These are phyloP conservation scores for Erythrocercus mccallii DNA, from an alignment of 2,113 vertebrate species.

Conservation along the genomic window DNA sequence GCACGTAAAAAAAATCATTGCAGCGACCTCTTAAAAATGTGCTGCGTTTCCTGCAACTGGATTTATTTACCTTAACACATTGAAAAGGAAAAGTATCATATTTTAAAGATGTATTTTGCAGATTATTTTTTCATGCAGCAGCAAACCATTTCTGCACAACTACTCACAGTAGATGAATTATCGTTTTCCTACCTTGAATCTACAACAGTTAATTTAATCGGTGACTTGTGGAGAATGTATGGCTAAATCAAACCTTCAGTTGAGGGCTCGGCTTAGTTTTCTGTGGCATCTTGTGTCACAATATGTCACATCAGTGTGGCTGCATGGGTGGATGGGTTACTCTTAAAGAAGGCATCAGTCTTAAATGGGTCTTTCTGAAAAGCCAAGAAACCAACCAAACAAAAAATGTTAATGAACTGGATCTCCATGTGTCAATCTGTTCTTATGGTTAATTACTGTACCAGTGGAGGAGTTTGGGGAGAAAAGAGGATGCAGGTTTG, in stretches of 20 bases:
- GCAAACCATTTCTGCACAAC: background rate
- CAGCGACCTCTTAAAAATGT: background rate
- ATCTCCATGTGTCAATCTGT: background rate
- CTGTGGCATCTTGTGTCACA: conserved; percentile 53
- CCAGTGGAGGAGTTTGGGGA: background rate
- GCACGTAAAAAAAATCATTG: background rate
- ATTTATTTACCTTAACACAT: background rate
- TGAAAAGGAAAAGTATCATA: background rate
- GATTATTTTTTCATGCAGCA: background rate
- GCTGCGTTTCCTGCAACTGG: background rate
- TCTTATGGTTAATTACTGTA: conserved; percentile 33
- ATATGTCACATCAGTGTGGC: conserved; percentile 42
- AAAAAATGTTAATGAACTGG: conserved; percentile 21
- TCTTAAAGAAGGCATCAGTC: conserved; percentile 10
- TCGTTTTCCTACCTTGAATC: background rate
- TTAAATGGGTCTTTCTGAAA: background rate
- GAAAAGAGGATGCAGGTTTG: background rate
- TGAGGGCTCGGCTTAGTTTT: conserved; percentile 29
- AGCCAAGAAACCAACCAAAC: background rate
- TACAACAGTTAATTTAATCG: conserved; percentile 40
- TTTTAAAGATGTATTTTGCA: background rate
- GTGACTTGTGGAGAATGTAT: conserved; percentile 34
- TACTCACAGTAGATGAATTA: background rate
- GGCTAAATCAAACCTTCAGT: conserved; percentile 44
- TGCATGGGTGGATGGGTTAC: background rate